Evolutionary conservation across 2,113 vertebrate species (phyloP).

Genomic region (Hylia prasina): DNA sequence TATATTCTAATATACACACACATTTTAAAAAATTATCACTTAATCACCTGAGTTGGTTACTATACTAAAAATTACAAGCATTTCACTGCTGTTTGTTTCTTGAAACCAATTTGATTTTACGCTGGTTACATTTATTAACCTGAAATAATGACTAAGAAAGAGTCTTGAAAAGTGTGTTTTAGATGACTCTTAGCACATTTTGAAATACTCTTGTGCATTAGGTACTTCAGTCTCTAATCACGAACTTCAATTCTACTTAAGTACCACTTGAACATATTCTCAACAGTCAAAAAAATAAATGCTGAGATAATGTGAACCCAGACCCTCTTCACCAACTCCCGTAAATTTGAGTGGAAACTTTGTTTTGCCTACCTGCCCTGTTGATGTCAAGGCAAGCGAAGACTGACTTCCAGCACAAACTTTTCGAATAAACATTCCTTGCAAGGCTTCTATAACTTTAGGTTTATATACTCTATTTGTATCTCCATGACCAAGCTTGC

Average conservation of each 20-base stretch:
- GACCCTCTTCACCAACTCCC: not conserved
- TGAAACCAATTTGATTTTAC: not conserved
- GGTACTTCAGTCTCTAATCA: not conserved
- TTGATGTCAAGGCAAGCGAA: conserved; percentile 83
- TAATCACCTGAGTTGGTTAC: not conserved
- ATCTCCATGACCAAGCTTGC: conserved; percentile 85
- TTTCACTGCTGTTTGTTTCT: not conserved
- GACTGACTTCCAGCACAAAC: conserved; percentile 86
- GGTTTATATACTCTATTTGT: conserved; percentile 87
- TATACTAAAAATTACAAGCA: not conserved
- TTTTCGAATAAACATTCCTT: conserved; percentile 87
- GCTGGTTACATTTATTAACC: not conserved
- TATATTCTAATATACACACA: not conserved
- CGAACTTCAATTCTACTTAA: not conserved
- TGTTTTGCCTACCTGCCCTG: conserved; percentile 75
- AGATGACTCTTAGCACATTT: not conserved
- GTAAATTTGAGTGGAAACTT: not conserved
- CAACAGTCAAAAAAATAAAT: not conserved
- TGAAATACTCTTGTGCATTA: not conserved
- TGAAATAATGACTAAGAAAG: not conserved
- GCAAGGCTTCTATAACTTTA: conserved; percentile 84
- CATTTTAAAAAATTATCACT: not conserved
- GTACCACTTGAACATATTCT: not conserved
- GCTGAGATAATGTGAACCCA: not conserved
- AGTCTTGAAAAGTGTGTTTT: not conserved